Evolutionary conservation across 2,888 invertebrate genomes (phyloP).

Genomic region (Drosophila monieri): DNA sequence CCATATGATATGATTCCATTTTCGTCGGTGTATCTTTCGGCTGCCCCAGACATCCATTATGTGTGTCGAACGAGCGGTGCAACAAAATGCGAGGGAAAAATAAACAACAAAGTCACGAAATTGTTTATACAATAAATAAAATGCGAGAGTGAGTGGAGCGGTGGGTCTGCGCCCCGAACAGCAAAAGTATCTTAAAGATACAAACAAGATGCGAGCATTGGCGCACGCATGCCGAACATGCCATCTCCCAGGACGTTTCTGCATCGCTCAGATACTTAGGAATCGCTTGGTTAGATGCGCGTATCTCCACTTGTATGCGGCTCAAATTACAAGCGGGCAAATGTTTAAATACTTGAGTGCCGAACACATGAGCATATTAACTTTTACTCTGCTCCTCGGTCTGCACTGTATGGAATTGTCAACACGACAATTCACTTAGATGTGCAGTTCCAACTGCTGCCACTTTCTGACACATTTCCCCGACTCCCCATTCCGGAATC

Average conservation of each 20-base stretch:
- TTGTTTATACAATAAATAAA: slow-evolving; percentile 79
- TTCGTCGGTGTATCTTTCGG: slow-evolving; percentile 16
- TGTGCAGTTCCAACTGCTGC: slow-evolving; percentile 28
- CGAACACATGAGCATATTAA: slow-evolving; percentile 67
- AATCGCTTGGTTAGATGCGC: slow-evolving; percentile 49
- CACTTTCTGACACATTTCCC: background rate
- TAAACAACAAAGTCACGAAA: slow-evolving; percentile 75
- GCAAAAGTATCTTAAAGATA: slow-evolving; percentile 78
- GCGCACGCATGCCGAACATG: slow-evolving; percentile 65
- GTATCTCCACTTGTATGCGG: slow-evolving; percentile 60
- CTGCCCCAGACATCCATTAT: slow-evolving; percentile 60
- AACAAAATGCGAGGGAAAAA: slow-evolving; percentile 66
- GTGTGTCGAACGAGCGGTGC: slow-evolving; percentile 60
- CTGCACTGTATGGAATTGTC: slow-evolving; percentile 51
- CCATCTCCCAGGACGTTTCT: slow-evolving; percentile 26
- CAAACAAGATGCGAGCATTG: slow-evolving; percentile 68
- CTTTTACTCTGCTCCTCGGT: slow-evolving; percentile 57
- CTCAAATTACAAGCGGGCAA: slow-evolving; percentile 75
- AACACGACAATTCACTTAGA: slow-evolving; percentile 78
- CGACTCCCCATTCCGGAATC: background rate
- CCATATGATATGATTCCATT: background rate
- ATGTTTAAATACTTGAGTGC: slow-evolving; percentile 80
- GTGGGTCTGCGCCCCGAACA: slow-evolving; percentile 55
- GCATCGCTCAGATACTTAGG: slow-evolving; percentile 18
- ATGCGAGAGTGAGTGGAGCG: slow-evolving; percentile 25